Base-by-base conservation (phyloP, 2,797 vertebrate genomes). In the Scarus forsteni region DNA sequence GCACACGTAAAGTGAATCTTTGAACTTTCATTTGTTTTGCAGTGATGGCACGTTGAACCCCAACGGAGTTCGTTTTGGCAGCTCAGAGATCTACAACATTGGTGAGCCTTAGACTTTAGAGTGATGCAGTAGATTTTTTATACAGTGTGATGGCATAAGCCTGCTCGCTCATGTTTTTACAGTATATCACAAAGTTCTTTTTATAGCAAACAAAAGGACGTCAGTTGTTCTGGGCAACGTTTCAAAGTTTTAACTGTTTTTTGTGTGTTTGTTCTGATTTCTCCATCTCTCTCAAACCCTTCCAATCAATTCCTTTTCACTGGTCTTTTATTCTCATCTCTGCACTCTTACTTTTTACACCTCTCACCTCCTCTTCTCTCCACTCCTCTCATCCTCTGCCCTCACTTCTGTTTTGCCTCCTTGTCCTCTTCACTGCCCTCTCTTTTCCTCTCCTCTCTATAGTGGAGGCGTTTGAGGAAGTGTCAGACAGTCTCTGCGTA, bases 31-130 rank as follows among this genome's bases (percentile, higher is more conserved):
- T 75, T 77, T 83, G 27, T 54, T 73, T 71, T 66, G 10, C 92
- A 99, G 98, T 8, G 98, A 99, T 0, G 97, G 98, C 9, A 99
- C 97, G 0, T 81, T 99, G 87, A 99, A 99, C 92, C 98, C 98
- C 58, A 99, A 96, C 0, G 98, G 98, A 49, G 97, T 99, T 14
- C 94, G 98, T 15, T 99, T 99, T 4, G 98, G 98, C 80, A 99
- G 97, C 87, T 98, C 98, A 0, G 98, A 99, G 88, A 98, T 99
- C 92, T 99, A 99, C 83, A 98, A 99, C 89, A 98, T 99, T 7
- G 98, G 98, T 99, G 92, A 80, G 95, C 68, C 0, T 66, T 49
- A 14, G 68, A 46, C 51, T 6, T 35, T 16, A 43, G 27, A 54
- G 40, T 48, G 7, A 1, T 39, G 5, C 13, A 12, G 12, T 44